A percentile compares a stretch with the other conserved stretches of the same genome.
These are phyloP conservation scores for Platalea minor DNA, from an alignment of 2,797 vertebrate genomes.

Conservation along the genomic window DNA sequence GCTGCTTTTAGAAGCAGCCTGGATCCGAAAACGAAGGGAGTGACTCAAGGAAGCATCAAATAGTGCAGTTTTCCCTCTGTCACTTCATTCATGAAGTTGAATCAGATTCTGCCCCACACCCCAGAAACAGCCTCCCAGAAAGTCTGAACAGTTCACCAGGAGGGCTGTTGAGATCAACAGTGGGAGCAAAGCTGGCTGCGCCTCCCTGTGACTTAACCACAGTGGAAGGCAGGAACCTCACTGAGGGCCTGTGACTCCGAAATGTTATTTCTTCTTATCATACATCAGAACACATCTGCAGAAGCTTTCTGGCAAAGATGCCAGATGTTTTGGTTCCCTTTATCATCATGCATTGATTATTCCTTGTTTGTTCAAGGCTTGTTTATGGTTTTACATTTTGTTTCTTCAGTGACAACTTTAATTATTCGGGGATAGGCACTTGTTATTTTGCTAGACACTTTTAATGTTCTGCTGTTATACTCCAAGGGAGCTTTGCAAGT, in stretches of 20 bases:
- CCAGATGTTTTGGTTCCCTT: conserved; percentile 51
- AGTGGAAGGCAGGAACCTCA: conserved; percentile 19
- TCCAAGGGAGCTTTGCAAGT: not conserved
- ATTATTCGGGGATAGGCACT: not conserved
- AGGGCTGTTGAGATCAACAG: not conserved
- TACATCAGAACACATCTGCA: conserved; percentile 54
- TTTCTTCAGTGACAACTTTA: not conserved
- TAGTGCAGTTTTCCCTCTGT: not conserved
- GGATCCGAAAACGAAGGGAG: not conserved
- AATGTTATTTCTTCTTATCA: conserved; percentile 67
- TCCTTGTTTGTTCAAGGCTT: conserved; percentile 36
- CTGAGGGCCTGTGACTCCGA: not conserved
- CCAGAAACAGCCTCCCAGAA: not conserved
- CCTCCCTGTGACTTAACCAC: conserved; percentile 9
- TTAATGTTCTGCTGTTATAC: not conserved
- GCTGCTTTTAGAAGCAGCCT: not conserved
- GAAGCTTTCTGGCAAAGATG: conserved; percentile 22
- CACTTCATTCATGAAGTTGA: not conserved
- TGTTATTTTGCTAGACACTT: not conserved
- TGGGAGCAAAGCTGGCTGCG: not conserved
- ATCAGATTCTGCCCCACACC: not conserved
- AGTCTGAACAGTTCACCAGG: not conserved
- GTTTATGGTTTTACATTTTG: conserved; percentile 33
- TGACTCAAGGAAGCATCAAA: not conserved
- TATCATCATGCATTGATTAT: conserved; percentile 33